Evolutionary conservation across 1,140 invertebrate genomes (phyloP), one percentile per base, ranked within the genome.

Genomic region (Drosophila sturtevanti): DNA sequence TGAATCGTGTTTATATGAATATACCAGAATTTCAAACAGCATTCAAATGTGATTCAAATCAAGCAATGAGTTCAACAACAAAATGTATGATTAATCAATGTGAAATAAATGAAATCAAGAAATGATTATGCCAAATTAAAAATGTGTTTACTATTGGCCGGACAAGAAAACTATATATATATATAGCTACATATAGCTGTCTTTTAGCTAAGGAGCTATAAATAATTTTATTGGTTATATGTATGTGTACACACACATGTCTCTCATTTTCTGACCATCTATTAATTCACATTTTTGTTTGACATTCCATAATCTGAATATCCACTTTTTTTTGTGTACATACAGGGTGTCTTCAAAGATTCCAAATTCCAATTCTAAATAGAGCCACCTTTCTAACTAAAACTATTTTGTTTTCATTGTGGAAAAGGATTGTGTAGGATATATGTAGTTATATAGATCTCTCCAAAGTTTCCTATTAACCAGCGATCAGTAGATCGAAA

Each of bases 1-100:
- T 91, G 0, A 91, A 91, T 77, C 72, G 87, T 1, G 89, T 75
- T 1, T 91, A 80, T 21, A 90, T 91, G 90, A 91, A 91, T 68
- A 65, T 84, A 41, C 80, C 68, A 0, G 76, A 85, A 22, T 91
- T 91, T 37, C 82, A 89, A 24, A 44, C 52, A 6, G 90, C 90
- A 1, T 91, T 91, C 58, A 74, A 82, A 5, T 91, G 90, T 22
- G 31, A 2, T 1, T 2, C 41, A 0, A 44, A 66, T 1, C 62
- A 63, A n/a, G 24, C 66, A 0, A 91, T 91, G 90, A 90, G 90
- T 90, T 86, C 90, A 0, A 11, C 69, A 7, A 58, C 68, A 10
- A 91, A 84, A 44, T 91, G 90, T 41, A 90, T 91, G 84, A 68
- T 74, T 0, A 81, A 79, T 35, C 56, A 73, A 44, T 91, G 89